Evolutionary conservation across 2,797 vertebrate genomes (phyloP), one percentile per base, ranked within the genome.

Genomic region (Sorex maritimensis): DNA sequence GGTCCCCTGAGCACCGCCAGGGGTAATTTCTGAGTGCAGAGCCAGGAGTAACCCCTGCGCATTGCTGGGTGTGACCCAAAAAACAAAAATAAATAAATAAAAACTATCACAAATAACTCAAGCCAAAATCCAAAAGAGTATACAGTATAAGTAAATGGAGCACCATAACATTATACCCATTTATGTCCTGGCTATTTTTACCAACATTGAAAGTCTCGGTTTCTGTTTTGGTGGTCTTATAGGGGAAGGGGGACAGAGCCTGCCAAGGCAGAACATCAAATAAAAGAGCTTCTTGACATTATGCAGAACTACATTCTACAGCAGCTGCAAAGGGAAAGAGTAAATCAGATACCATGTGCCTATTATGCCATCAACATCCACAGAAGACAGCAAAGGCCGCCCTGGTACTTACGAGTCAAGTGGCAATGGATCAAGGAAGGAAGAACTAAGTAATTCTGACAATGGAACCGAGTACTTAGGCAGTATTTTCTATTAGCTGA

Each of bases 101-200:
- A 34, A 34, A 34, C 34, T 30, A 63, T 10, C 5, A 88, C 49
- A 80, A 73, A 81, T 61, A 49, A 88, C 12, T 49, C 30, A 71
- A 78, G 61, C 49, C 24, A 78, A 77, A 94, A 81, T 77, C 55
- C 83, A 52, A 80, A 13, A 68, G 78, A 87, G 38, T 44, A 90
- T 28, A 19, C 28, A 34, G 71, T 24, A 72, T 19, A 82, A 80
- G 26, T 72, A 86, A 92, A 78, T 11, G 1, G 58, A 67, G 28
- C 41, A 46, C n/a, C 73, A 28, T 58, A 30, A 5, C 26, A 28
- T 58, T 65, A 68, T 10, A 83, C 72, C 2, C 30, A 67, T 28
- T 85, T 80, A 68, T 0, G 23, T 34, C 78, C 69, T 38, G 63
- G 63, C 13, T 4, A 21, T 17, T 75, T 38, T 14, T 74, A 23